phyloP scores from a whole-genome alignment of 2,797 vertebrate species.

The Alauda arvensis region DNA sequence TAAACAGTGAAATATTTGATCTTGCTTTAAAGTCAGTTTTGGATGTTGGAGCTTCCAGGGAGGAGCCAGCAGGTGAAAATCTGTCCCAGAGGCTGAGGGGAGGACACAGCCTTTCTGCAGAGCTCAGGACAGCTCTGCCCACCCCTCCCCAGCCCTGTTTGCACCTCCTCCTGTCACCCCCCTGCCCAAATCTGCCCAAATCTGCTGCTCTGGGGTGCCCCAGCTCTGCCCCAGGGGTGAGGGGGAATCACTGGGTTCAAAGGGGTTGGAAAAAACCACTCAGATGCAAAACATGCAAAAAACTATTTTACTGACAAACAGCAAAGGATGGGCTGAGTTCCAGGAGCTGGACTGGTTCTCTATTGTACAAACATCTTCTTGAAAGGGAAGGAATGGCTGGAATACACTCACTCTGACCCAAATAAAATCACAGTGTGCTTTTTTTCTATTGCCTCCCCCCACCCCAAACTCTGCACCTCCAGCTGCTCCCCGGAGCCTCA shows the following conservation, averaged over 20 bases:
- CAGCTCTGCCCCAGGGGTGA: neutral
- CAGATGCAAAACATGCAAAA: constrained; percentile 64
- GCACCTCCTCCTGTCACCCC: neutral
- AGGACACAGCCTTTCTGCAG: neutral
- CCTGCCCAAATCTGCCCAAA: neutral
- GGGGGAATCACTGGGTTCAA: accelerated
- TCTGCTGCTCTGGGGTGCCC: neutral
- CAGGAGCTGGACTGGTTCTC: constrained; percentile 26
- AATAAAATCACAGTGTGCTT: constrained; percentile 61
- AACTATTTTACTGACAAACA: constrained; percentile 67
- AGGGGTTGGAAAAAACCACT: constrained; percentile 11
- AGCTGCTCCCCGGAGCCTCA: neutral
- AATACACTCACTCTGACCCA: constrained; percentile 34
- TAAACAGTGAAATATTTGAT: neutral
- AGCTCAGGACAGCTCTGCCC: neutral
- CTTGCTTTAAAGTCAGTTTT: neutral
- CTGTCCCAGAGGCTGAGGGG: neutral
- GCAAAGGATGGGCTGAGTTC: constrained; percentile 39
- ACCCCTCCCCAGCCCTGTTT: accelerated
- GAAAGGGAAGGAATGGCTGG: constrained; percentile 49
- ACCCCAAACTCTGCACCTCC: neutral
- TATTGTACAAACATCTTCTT: neutral
- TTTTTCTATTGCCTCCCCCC: neutral
- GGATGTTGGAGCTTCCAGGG: neutral
- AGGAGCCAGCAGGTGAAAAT: neutral